Conservation (phyloP, 1,140 invertebrate genomes). For the Pristionchus pacificus region DNA sequence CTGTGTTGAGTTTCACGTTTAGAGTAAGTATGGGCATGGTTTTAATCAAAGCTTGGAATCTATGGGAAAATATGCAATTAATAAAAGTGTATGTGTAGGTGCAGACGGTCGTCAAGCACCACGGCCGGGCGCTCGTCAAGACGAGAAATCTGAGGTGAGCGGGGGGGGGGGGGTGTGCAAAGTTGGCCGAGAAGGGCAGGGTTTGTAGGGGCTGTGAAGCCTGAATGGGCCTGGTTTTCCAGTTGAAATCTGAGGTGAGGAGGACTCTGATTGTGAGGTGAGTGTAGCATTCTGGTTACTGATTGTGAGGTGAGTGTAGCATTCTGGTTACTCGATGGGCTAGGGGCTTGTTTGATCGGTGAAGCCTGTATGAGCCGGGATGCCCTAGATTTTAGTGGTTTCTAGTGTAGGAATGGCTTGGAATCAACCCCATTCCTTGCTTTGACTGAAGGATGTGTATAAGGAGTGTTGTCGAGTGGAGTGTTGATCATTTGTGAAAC, state of each 20-base stretch:
- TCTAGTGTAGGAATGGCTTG: no score
- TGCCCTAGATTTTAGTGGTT: neutral
- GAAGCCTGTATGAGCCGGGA: no score
- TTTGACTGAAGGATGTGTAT: no score
- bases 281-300: neutral
- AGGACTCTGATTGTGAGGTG: neutral
- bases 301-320: neutral
- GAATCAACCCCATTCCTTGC: no score
- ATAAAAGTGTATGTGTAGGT: neutral
- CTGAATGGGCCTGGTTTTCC: neutral
- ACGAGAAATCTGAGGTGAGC: neutral
- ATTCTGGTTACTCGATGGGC: neutral
- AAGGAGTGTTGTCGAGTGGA: no score
- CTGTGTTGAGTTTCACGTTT: no score
- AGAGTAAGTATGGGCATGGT: neutral
- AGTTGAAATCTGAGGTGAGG: neutral
- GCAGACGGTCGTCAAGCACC: neutral
- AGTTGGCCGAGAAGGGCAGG: neutral
- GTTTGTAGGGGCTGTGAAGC: neutral
- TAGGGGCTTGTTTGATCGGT: neutral
- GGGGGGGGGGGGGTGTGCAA: neutral
- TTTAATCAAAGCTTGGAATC: neutral
- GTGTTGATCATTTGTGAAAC: no score
- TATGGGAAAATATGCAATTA: no score
- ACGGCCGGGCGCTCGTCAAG: neutral